Evolutionary conservation across 2,888 invertebrate genomes (phyloP).

Genomic region (Patella pellucida): DNA sequence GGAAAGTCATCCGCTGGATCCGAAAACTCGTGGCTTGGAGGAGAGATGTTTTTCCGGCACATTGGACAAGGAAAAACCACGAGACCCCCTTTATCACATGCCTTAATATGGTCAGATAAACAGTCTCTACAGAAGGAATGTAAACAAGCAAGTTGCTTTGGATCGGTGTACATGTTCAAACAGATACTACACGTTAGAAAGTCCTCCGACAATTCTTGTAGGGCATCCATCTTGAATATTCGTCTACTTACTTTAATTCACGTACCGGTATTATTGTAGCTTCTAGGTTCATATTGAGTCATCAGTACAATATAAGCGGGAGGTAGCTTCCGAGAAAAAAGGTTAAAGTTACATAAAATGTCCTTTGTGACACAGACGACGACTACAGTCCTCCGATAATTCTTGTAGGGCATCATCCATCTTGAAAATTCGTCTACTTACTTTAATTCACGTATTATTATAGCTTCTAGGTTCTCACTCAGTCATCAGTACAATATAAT

Average conservation of each 20-base stretch:
- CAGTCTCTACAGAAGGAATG: constrained; percentile 49
- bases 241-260: background rate
- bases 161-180: constrained; percentile 42
- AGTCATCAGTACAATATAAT: too few relatives aligned
- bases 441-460: background rate
- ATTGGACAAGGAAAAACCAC: constrained; percentile 44
- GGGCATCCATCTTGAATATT: constrained; percentile 12
- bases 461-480: too few relatives aligned
- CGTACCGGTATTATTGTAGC: too few relatives aligned
- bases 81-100: constrained; percentile 40
- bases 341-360: too few relatives aligned
- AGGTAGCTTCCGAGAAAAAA: too few relatives aligned
- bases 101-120: constrained; percentile 40
- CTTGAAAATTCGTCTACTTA: too few relatives aligned
- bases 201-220: constrained; percentile 25
- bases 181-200: constrained; percentile 46
- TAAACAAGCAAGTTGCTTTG: constrained; percentile 43
- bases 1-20: constrained; percentile 43
- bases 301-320: too few relatives aligned
- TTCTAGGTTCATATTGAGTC: too few relatives aligned
- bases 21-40: constrained; percentile 38
- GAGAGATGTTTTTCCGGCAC: constrained; percentile 41
- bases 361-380: too few relatives aligned
- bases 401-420: too few relatives aligned
- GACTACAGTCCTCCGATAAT: too few relatives aligned